Evolutionary conservation across 2,113 vertebrate species (phyloP).

Genomic region (Heteronetta atricapilla): DNA sequence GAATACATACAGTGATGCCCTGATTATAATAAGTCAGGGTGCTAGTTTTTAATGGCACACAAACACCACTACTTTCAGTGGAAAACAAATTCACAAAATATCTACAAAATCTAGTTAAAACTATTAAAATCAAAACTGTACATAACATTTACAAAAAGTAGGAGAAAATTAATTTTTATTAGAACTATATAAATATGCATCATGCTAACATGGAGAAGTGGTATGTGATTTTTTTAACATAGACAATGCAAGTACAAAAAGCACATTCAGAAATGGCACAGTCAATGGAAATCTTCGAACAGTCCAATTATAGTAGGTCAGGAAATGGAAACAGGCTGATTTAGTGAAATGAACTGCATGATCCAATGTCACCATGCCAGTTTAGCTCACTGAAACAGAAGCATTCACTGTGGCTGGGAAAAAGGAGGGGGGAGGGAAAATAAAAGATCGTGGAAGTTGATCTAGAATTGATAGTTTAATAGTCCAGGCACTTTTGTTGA

Average conservation of each 20-base stretch:
- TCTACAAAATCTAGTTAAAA: constrained; percentile 92
- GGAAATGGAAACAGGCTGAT: constrained; percentile 64
- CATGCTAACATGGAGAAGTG: constrained; percentile 79
- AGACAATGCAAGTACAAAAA: constrained; percentile 69
- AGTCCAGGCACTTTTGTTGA: constrained; percentile 96
- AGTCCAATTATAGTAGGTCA: constrained; percentile 42
- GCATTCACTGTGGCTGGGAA: constrained; percentile 2
- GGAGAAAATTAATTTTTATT: constrained; percentile 79
- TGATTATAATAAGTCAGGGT: constrained; percentile 68
- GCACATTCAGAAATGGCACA: constrained; percentile 61
- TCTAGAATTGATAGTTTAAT: constrained; percentile 44
- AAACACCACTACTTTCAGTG: constrained; percentile 77
- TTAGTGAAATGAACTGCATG: constrained; percentile 59
- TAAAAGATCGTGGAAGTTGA: constrained; percentile 57
- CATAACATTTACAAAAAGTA: constrained; percentile 94
- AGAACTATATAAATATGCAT: constrained; percentile 90
- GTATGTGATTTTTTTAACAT: constrained; percentile 65
- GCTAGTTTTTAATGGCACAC: constrained; percentile 81
- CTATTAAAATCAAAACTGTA: constrained; percentile 98
- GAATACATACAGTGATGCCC: constrained; percentile 79
- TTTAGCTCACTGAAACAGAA: constrained; percentile 66
- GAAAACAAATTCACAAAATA: constrained; percentile 89
- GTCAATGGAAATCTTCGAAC: constrained; percentile 55
- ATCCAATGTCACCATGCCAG: constrained; percentile 69
- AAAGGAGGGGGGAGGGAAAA: neutral